These are phyloP conservation scores for Cervus canadensis DNA, from an alignment of 2,113 vertebrate genomes.

Conservation along the genomic window DNA sequence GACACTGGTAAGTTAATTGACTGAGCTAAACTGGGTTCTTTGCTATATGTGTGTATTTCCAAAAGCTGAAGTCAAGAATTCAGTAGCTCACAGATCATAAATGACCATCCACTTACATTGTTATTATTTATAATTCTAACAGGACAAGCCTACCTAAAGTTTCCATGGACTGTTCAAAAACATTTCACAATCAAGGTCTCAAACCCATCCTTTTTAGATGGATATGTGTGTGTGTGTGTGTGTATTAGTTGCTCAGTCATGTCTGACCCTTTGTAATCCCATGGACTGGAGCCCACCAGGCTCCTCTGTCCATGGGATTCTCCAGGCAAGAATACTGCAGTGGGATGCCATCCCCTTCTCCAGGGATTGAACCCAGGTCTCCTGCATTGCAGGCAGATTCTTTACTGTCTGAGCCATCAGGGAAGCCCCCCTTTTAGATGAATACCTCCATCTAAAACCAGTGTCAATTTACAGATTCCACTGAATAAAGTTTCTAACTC, in stretches of 20 bases:
- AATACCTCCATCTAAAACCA: neutral
- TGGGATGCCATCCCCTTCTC: neutral
- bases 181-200: neutral
- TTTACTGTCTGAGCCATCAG: neutral
- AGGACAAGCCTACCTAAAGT: neutral
- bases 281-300: neutral
- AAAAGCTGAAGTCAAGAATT: neutral
- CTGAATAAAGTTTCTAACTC: neutral
- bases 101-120: neutral
- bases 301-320: neutral
- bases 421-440: neutral
- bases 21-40: neutral
- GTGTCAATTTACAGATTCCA: neutral
- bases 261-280: neutral
- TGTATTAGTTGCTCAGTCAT: neutral
- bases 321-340: neutral
- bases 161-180: neutral
- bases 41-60: neutral
- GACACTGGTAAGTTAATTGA: conserved; percentile 86
- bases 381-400: neutral
- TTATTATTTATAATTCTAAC: neutral
- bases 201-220: neutral
- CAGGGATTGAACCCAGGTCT: neutral
- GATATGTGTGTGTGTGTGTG: neutral
- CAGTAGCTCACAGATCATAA: neutral